Conservation (phyloP, 2,888 invertebrate species). For the Meta bourneti region DNA sequence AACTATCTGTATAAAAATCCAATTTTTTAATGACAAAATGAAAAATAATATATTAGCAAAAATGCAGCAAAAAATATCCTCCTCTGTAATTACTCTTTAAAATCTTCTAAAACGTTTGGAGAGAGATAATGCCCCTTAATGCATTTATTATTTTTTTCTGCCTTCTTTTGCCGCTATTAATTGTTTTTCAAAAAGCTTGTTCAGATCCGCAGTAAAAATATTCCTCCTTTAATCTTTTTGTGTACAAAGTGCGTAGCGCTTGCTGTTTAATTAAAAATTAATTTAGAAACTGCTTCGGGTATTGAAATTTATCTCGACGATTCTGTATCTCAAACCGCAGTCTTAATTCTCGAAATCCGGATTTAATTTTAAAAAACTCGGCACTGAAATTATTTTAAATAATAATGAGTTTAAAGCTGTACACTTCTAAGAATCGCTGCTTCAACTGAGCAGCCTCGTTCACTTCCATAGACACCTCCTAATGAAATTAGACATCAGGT, state of each 20-base stretch:
- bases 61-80: slow-evolving; percentile 63
- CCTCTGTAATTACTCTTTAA: slow-evolving; percentile 74
- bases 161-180: slow-evolving; percentile 72
- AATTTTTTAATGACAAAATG: slow-evolving; percentile 76
- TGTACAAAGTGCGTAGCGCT: slow-evolving; percentile 74
- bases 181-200: slow-evolving; percentile 75
- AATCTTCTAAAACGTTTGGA: slow-evolving; percentile 74
- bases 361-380: slow-evolving; percentile 72
- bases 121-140: slow-evolving; percentile 75
- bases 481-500: too few relatives aligned
- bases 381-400: slow-evolving; percentile 42
- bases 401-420: slow-evolving; percentile 54
- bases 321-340: slow-evolving; percentile 66
- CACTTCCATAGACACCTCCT: too few relatives aligned
- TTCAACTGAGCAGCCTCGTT: too few relatives aligned
- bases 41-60: slow-evolving; percentile 73
- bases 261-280: slow-evolving; percentile 76
- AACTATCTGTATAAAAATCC: slow-evolving; percentile 74
- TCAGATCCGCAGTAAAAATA: slow-evolving; percentile 71
- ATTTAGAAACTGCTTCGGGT: slow-evolving; percentile 72
- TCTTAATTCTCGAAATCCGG: slow-evolving; percentile 72
- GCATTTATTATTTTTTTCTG: slow-evolving; percentile 70
- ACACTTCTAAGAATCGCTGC: background rate
- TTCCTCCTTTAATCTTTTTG: slow-evolving; percentile 75
- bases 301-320: slow-evolving; percentile 75